These are phyloP conservation scores for Eristalinus sepulchralis DNA, from an alignment of 2,888 invertebrate genomes.

Conservation along the genomic window DNA sequence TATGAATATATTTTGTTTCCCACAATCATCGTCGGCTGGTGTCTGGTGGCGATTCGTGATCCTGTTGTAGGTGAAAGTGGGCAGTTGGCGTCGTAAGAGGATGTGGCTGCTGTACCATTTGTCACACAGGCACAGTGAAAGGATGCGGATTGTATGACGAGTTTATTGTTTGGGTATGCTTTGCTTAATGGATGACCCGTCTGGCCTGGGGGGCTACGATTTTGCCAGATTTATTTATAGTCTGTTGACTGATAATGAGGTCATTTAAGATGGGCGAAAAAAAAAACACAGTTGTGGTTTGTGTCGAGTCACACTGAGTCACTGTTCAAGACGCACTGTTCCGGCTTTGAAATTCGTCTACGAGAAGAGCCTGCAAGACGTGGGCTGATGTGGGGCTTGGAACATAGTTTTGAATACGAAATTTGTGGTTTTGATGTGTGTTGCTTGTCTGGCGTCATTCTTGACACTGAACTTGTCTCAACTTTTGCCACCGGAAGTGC, in stretches of 20 bases:
- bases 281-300: not conserved
- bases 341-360: not conserved
- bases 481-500: not conserved
- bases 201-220: not conserved
- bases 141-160: not conserved
- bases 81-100: not conserved
- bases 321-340: not conserved
- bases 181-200: not conserved
- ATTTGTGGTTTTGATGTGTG: not conserved
- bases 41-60: not conserved
- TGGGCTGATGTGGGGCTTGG: not conserved
- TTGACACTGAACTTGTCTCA: not conserved
- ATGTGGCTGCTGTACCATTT: not conserved
- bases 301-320: too few species aligned
- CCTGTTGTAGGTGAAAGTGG: not conserved
- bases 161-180: not conserved
- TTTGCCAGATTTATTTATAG: not conserved
- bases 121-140: not conserved
- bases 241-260: not conserved
- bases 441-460: not conserved
- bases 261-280: not conserved
- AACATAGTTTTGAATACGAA: not conserved
- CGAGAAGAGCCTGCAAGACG: not conserved
- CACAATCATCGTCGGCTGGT: not conserved
- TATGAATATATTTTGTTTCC: not conserved